Percentiles rank a stretch among this genome's conserved stretches.
Evolutionary conservation across 2,113 vertebrate species (phyloP).

Genomic region (Gasterosteus nipponicus): DNA sequence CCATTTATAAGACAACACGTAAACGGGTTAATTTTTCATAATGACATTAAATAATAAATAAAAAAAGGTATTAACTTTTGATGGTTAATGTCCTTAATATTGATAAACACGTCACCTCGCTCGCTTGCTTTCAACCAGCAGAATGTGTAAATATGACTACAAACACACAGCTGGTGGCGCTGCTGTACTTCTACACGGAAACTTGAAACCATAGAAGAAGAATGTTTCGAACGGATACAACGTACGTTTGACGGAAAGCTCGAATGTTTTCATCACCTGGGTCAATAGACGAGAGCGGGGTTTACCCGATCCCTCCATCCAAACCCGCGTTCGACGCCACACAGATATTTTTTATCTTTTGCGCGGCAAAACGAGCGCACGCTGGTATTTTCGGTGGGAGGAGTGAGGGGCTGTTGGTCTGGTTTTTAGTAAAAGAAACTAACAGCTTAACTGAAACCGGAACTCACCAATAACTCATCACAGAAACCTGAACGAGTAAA

Average conservation of each 20-base stretch:
- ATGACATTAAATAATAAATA: background rate
- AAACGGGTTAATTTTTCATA: background rate
- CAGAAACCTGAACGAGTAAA: background rate
- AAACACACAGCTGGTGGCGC: slow-evolving; percentile 11
- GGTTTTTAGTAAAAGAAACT: slow-evolving; percentile 18
- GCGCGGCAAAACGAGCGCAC: slow-evolving; percentile 21
- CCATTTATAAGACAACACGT: too few relatives aligned
- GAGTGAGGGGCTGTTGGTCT: background rate
- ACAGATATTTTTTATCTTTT: fast-evolving
- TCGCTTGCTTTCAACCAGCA: background rate
- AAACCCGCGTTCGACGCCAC: fast-evolving
- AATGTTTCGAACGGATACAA: slow-evolving; percentile 10
- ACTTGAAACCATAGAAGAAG: slow-evolving; percentile 11
- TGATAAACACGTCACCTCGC: background rate
- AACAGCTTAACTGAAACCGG: background rate
- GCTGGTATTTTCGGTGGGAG: background rate
- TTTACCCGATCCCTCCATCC: fast-evolving
- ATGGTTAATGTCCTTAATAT: background rate
- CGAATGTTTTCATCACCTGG: background rate
- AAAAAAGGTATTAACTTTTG: background rate
- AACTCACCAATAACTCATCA: fast-evolving
- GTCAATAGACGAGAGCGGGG: slow-evolving; percentile 33
- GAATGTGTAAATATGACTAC: background rate
- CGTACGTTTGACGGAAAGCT: fast-evolving
- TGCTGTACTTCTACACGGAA: background rate